Evolutionary conservation across 2,113 vertebrate genomes (phyloP).

Genomic region (Elanoides forficatus): DNA sequence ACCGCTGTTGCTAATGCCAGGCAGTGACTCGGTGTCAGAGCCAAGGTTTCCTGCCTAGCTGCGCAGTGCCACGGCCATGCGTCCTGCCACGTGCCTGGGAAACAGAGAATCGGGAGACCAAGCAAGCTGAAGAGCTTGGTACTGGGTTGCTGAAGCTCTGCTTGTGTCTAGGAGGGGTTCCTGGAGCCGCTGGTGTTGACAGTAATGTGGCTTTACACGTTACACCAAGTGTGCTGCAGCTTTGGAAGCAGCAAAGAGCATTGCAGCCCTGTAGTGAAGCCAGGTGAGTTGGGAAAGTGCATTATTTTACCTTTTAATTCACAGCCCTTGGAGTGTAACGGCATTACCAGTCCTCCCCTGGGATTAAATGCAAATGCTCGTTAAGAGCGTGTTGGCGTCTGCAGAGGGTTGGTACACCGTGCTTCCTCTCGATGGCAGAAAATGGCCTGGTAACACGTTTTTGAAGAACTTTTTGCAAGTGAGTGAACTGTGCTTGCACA

Average conservation of each 20-base stretch:
- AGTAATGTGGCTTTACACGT: neutral
- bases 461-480: neutral
- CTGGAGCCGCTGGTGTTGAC: neutral
- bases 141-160: neutral
- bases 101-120: neutral
- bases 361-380: neutral
- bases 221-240: neutral
- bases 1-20: neutral
- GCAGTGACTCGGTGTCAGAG: neutral
- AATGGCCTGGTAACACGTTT: neutral
- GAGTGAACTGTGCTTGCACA: slow-evolving; percentile 1
- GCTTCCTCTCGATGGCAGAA: neutral
- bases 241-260: neutral
- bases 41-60: neutral
- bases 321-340: fast-evolving
- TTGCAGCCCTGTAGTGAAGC: neutral
- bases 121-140: neutral
- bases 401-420: neutral
- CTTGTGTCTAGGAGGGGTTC: neutral
- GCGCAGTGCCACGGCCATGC: fast-evolving
- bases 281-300: fast-evolving
- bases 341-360: neutral
- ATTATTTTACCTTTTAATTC: neutral
- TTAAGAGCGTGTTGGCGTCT: fast-evolving
- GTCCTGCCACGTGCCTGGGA: neutral